phyloP scores from a whole-genome alignment of 2,113 vertebrate species.

The Tyrannus savana region DNA sequence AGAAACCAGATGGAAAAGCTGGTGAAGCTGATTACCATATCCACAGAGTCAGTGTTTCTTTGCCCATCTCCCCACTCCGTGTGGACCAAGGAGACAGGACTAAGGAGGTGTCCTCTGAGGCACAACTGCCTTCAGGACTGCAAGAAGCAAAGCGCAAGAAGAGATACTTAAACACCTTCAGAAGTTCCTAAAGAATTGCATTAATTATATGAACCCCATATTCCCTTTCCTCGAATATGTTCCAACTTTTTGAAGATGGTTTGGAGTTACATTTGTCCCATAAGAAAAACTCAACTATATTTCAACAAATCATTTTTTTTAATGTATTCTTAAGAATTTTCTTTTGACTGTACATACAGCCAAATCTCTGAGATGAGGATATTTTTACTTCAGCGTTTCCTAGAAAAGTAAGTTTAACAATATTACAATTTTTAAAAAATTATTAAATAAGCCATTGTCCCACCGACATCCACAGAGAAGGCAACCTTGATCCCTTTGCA shows the following conservation, averaged over 20 bases:
- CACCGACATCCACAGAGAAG: background rate
- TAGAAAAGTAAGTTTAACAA: background rate
- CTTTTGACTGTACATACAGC: background rate
- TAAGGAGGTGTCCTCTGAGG: background rate
- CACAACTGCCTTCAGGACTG: background rate
- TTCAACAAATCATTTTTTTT: background rate
- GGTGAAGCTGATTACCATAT: background rate
- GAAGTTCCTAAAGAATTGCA: background rate
- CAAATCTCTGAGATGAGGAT: background rate
- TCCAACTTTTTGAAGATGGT: background rate
- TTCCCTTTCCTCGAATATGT: background rate
- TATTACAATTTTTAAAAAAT: background rate
- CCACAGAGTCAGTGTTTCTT: background rate
- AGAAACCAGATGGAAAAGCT: fast-evolving
- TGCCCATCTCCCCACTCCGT: background rate
- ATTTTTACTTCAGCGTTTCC: background rate
- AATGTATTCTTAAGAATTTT: background rate
- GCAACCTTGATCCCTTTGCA: background rate
- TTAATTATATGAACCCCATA: background rate
- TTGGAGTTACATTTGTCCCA: background rate
- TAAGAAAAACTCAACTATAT: background rate
- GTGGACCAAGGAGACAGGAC: fast-evolving
- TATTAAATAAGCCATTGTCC: background rate
- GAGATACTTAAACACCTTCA: background rate
- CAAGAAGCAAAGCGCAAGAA: background rate